Percentiles rank a stretch among this genome's conserved stretches.
phyloP scores from a whole-genome alignment of 2,888 invertebrate genomes.

The Tenthredo distinguenda region DNA sequence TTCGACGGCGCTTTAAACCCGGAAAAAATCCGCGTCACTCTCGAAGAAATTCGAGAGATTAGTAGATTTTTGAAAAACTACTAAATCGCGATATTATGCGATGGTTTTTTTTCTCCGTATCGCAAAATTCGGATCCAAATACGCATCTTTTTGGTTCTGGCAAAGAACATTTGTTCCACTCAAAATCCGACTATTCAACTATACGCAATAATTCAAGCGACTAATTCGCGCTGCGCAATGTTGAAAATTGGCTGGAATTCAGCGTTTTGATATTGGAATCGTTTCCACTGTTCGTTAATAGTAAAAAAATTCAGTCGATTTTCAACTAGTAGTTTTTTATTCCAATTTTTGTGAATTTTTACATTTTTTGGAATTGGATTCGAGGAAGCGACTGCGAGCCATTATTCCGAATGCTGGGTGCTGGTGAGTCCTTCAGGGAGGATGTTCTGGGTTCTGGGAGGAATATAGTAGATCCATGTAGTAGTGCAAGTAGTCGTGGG shows the following conservation, averaged over 20 bases:
- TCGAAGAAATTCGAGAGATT: background rate
- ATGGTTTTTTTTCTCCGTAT: no score
- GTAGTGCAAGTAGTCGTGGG: constrained; percentile 12
- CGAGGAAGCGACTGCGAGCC: constrained; percentile 36
- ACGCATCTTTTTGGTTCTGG: background rate
- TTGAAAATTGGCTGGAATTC: background rate
- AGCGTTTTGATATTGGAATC: background rate
- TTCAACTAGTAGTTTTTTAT: background rate
- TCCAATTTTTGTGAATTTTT: background rate
- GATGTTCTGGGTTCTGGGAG: constrained; percentile 8
- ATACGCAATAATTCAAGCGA: background rate
- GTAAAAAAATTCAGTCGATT: background rate
- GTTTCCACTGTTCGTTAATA: background rate
- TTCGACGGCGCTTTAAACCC: background rate
- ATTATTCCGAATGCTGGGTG: constrained; percentile 23
- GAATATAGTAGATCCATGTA: background rate
- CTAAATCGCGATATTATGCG: no score
- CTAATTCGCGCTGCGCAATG: background rate
- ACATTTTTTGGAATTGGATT: background rate
- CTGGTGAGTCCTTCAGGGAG: constrained; percentile 50
- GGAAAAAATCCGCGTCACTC: background rate
- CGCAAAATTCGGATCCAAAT: no score
- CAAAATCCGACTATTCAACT: background rate
- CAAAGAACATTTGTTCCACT: background rate
- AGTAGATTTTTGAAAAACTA: background rate